Base-by-base conservation (phyloP, 2,113 vertebrate species). In the Aplodontia rufa region DNA sequence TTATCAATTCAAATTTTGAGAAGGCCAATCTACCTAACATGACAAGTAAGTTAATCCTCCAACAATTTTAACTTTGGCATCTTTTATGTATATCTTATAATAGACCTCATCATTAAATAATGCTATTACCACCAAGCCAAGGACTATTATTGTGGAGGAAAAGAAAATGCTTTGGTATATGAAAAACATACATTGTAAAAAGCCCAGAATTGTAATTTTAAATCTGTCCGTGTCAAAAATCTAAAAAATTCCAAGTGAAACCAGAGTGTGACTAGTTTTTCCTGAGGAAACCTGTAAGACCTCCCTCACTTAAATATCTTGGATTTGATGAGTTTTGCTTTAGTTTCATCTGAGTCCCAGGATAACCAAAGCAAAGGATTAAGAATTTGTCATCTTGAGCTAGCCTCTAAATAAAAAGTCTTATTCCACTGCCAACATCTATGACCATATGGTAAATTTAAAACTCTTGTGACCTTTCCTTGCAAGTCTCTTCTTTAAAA, bases 381-480 rank as follows among this genome's bases (percentile, higher is more conserved):
- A 64, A 72, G 20, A 11, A 14, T 49, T 35, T 55, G 87, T 81
- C 62, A 94, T 32, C 35, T 53, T 82, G 17, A 69, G 13, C 68
- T 78, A n/a, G 51, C 14, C n/a, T 94, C 88, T 75, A 69, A 85
- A 94, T 82, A 96, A 95, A 91, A 62, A 74, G 4, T 83, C 47
- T 88, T 79, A 71, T 42, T 55, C 49, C 32, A 8, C 10, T 86
- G 66, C n/a, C 51, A 86, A 78, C 6, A 69, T 47, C 53, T 79
- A 62, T 19, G 22, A 49, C 40, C 66, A 72, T 45, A 40, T 91
- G 35, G 3, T 53, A 81, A 85, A 75, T 69, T 81, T 96, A 91
- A 96, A 81, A 89, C 60, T 72, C 16, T 26, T 84, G 5, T 93
- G 62, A 92, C 51, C 64, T 96, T 97, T 51, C 71, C 64, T 93